Evolutionary conservation across 2,113 vertebrate species (phyloP), one percentile per base, ranked within the genome.

Genomic region (Rhombomys opimus): DNA sequence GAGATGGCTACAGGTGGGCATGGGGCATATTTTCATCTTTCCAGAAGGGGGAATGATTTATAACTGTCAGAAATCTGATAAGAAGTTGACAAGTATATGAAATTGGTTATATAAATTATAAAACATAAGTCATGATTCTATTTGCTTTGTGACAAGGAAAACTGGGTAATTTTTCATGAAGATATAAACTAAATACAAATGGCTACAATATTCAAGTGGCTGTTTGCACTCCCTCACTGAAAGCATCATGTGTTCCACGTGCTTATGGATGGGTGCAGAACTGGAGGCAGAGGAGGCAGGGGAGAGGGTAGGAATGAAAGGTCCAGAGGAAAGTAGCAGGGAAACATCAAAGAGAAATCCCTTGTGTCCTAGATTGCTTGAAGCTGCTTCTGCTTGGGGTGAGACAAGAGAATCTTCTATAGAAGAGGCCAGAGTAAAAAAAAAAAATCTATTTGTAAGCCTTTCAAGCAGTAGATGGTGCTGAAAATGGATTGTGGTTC

Each of bases 101-200:
- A 96, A 89, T 82, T 68, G 85, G 68, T 93, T 95, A 65, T 68
- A 77, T 89, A 94, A 94, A 95, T 95, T 95, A 95, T 72, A 85
- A 90, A 89, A 91, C 14, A 32, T 67, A 97, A 95, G 57, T 95
- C 86, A 91, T 73, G 57, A 93, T 95, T 95, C 90, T 92, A 70
- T 96, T 95, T 97, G 88, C 61, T 94, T 87, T 81, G 73, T 94
- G 82, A 96, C 94, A 97, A 61, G 67, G 84, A 59, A 95, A 93
- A 88, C 92, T 90, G 81, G 13, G 25, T 68, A 82, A 57, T 82
- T 97, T 95, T 89, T 95, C 77, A 96, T 85, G 54, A 54, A 57
- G 87, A 65, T 46, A 78, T 85, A 92, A 97, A 97, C 90, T 82
- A 96, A 92, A 86, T 94, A 84, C 7, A 11, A 95, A 76, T 93